Evolutionary conservation across 2,797 vertebrate genomes (phyloP).

Genomic region (Rhinichthys osculus): DNA sequence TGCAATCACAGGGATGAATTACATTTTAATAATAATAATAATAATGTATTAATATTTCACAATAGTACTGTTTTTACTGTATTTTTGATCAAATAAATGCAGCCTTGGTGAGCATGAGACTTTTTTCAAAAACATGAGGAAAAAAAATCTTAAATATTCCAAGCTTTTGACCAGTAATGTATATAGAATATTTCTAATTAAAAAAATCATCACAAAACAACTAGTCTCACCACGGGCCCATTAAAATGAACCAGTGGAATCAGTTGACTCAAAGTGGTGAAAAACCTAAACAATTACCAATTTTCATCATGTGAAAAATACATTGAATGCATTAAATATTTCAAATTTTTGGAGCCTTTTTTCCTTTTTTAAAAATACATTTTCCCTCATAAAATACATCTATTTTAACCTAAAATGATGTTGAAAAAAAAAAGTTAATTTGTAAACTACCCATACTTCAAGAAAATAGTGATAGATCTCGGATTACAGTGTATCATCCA

Average conservation of each 20-base stretch:
- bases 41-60: too few relatives aligned
- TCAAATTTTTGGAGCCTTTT: too few relatives aligned
- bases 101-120: background rate
- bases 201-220: background rate
- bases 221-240: background rate
- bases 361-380: too few relatives aligned
- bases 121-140: background rate
- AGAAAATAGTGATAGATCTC: background rate
- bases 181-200: background rate
- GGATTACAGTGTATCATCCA: background rate
- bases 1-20: too few relatives aligned
- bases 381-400: background rate
- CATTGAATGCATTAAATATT: background rate
- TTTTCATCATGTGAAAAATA: background rate
- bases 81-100: background rate
- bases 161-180: too few relatives aligned
- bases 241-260: background rate
- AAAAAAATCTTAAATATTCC: background rate
- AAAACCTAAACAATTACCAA: background rate
- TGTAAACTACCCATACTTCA: background rate
- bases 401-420: background rate
- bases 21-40: too few relatives aligned
- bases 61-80: background rate
- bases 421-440: background rate
- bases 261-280: background rate